Percentiles rank a stretch among this genome's conserved stretches.
Conservation (phyloP, 2,113 vertebrate species). For the Prunella himalayana region DNA sequence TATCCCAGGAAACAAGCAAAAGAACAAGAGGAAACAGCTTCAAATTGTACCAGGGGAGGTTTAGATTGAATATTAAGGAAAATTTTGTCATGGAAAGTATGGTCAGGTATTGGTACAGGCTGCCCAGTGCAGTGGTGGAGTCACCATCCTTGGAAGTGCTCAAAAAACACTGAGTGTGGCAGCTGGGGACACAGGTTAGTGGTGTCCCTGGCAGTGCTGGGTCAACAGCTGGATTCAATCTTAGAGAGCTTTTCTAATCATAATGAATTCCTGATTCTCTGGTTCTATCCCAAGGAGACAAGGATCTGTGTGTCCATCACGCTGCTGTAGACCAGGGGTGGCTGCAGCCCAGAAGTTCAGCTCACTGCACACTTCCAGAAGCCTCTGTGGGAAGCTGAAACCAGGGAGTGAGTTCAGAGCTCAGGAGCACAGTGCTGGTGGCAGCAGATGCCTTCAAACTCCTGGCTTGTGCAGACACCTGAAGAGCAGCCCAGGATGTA, state of each 20-base stretch:
- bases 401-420: not conserved
- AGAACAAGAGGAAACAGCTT: not conserved
- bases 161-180: not conserved
- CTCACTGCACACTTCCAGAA: not conserved
- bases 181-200: not conserved
- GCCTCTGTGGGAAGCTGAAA: fast-evolving
- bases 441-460: not conserved
- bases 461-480: not conserved
- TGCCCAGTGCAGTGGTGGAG: not conserved
- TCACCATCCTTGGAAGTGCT: not conserved
- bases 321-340: not conserved
- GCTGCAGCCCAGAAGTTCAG: not conserved
- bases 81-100: not conserved
- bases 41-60: not conserved
- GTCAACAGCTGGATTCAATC: fast-evolving
- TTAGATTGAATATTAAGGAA: not conserved
- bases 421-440: not conserved
- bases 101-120: not conserved
- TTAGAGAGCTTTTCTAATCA: not conserved
- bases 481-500: not conserved
- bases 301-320: fast-evolving
- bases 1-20: not conserved
- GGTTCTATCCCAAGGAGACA: not conserved
- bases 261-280: not conserved
- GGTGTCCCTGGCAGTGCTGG: not conserved